Evolutionary conservation across 1,140 invertebrate genomes (phyloP), one percentile per base, ranked within the genome.

Genomic region (Brachionus calyciflorus): DNA sequence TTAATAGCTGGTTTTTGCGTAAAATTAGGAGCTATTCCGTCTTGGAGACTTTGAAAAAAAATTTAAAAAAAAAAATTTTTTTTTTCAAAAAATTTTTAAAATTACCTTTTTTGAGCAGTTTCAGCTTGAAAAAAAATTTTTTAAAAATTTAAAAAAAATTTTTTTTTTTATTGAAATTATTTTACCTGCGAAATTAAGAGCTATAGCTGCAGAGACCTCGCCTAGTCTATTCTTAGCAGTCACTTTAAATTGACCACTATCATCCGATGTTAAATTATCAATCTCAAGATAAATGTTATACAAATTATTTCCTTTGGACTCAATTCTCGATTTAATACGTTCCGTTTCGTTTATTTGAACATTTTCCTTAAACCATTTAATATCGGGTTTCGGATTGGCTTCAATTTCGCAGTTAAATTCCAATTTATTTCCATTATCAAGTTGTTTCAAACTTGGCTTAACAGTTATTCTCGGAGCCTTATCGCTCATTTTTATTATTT

Each of bases 171-270:
- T 12, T 40, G 6, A 3, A 9, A 1, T 21, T 1, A 7, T 93
- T 93, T 94, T 87, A 96, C 93, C 93, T 85, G 92, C 94, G 85
- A 96, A 96, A 88, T 95, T 96, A 83, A 96, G 89, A 84, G 94
- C 95, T 85, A 96, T 96, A 80, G 93, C 94, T 79, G 93, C 93
- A 78, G 93, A 91, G 82, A 96, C 93, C 88, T 96, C 93, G 82
- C 93, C 93, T 88, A 92, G 92, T 85, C 92, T 93, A 86, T 96
- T 96, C 86, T 93, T 93, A 79, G 93, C 93, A 86, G 92, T 93
- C 82, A 96, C 93, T 87, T 94, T 93, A 87, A 96, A 96, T 75
- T 94, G 89, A 81, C 93, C 93, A 78, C 92, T 92, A 85, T 96
- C 93, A 30, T 68, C 60, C 3, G 76, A 26, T 46, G 44, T 69